Evolutionary conservation across 2,888 invertebrate species (phyloP).

Genomic region (Aporophyla lueneburgensis): DNA sequence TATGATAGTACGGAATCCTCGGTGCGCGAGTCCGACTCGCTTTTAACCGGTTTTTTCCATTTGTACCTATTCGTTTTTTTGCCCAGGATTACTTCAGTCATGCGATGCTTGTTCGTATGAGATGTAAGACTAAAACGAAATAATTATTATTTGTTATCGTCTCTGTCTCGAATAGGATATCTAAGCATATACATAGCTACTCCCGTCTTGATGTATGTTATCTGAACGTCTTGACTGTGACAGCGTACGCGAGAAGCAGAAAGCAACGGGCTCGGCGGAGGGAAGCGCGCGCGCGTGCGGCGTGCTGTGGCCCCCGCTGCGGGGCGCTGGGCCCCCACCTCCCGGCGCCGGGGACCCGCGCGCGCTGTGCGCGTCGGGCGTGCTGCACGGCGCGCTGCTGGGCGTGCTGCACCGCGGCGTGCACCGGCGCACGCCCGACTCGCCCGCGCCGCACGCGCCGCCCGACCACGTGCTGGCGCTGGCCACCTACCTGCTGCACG

Average conservation of each 20-base stretch:
- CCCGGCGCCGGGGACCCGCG: slow-evolving; percentile 83
- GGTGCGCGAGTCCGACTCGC: too few relatives aligned
- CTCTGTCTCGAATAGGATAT: neutral
- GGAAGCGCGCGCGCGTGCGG: slow-evolving; percentile 52
- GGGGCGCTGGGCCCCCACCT: slow-evolving; percentile 68
- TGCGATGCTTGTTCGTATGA: neutral
- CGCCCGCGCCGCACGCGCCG: slow-evolving; percentile 86
- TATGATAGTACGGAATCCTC: too few relatives aligned
- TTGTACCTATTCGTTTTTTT: neutral
- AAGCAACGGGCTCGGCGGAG: slow-evolving; percentile 61
- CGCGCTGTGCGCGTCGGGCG: slow-evolving; percentile 82
- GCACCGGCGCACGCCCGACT: slow-evolving; percentile 93
- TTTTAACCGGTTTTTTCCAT: neutral
- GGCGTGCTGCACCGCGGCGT: slow-evolving; percentile 96
- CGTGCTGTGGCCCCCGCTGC: slow-evolving; percentile 86
- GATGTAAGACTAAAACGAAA: neutral
- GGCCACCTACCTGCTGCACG: slow-evolving; percentile 96
- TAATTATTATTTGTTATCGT: neutral
- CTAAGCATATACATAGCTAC: neutral
- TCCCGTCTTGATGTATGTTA: neutral
- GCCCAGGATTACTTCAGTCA: neutral
- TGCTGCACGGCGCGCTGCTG: slow-evolving; percentile 92
- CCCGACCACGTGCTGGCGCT: slow-evolving; percentile 97
- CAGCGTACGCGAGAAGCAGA: slow-evolving; percentile 85
- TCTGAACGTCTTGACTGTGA: fast-evolving